Evolutionary conservation across 2,797 vertebrate genomes (phyloP), one percentile per base, ranked within the genome.

Genomic region (Saxicola maurus): DNA sequence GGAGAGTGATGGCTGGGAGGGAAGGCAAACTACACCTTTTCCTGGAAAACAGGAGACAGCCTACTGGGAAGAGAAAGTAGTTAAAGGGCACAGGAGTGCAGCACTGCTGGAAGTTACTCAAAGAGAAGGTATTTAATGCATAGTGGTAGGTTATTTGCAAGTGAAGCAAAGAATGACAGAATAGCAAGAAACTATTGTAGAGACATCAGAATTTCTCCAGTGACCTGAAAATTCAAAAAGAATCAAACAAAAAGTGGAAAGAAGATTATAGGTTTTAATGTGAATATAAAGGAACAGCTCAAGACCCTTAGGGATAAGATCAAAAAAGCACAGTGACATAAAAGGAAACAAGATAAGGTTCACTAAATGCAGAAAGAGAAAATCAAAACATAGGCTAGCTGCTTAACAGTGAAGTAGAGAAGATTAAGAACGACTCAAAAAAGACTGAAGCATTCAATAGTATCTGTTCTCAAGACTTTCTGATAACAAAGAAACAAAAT

Each of bases 171-270:
- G 38, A 83, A 89, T 13, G 11, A 28, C 10, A 86, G 51, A 93
- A 75, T 24, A 72, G 40, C 62, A 76, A 82, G 52, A 76, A 92
- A 76, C 56, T 90, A 65, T 71, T 84, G 56, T 71, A 60, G 27
- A 88, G 21, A n/a, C 37, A 91, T 53, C 67, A 59, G 49, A 88
- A 93, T 84, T 91, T 94, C 71, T 91, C 75, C 80, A 82, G 67
- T 90, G 81, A 86, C 86, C 60, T 76, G 71, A 91, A 94, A 88
- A 91, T 73, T 88, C 31, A 82, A 73, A 87, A 85, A 62, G 48
- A 93, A 62, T 40, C 42, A 76, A 84, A 86, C 18, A 79, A 90
- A 88, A 86, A 65, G 13, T 60, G 7, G 52, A 84, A 91, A 92
- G 64, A 78, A 91, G 62, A 93, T 90, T 91, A 86, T 38, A 76